These are phyloP conservation scores for Galaxea fascicularis DNA, from an alignment of 92 coral and sea anemone genomes.

Conservation along the genomic window DNA sequence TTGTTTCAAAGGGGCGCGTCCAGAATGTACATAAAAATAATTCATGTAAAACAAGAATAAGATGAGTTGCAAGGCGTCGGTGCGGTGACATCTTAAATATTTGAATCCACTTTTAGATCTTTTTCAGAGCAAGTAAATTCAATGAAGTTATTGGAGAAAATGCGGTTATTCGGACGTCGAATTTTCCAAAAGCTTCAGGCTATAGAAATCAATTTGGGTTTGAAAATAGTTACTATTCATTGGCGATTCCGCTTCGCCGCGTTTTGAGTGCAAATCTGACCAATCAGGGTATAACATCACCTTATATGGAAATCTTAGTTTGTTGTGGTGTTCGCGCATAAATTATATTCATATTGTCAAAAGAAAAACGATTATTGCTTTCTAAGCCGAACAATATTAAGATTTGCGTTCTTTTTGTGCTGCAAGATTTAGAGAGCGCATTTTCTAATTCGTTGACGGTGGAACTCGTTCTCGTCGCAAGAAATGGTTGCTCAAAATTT, in stretches of 20 bases:
- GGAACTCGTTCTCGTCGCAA: neutral
- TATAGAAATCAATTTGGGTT: neutral
- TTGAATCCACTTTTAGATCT: no score
- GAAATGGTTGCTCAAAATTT: neutral
- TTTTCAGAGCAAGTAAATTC: neutral
- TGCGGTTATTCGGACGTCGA: neutral
- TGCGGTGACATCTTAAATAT: no score
- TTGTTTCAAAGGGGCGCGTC: no score
- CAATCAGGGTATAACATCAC: conserved; percentile 43
- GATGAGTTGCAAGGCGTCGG: no score
- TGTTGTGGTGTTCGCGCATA: neutral
- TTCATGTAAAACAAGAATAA: no score
- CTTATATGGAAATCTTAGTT: conserved; percentile 32
- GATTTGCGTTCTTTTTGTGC: neutral
- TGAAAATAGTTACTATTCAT: no score
- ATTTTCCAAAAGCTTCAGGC: neutral
- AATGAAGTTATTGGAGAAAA: neutral
- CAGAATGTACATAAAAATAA: no score
- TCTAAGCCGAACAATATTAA: no score
- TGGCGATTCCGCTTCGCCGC: neutral
- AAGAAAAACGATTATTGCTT: no score
- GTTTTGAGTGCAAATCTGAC: conserved; percentile 41
- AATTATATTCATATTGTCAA: neutral
- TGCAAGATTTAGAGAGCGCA: neutral
- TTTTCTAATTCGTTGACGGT: neutral